phyloP scores from a whole-genome alignment of 2,113 vertebrate genomes.

The Tachuris rubrigastra region DNA sequence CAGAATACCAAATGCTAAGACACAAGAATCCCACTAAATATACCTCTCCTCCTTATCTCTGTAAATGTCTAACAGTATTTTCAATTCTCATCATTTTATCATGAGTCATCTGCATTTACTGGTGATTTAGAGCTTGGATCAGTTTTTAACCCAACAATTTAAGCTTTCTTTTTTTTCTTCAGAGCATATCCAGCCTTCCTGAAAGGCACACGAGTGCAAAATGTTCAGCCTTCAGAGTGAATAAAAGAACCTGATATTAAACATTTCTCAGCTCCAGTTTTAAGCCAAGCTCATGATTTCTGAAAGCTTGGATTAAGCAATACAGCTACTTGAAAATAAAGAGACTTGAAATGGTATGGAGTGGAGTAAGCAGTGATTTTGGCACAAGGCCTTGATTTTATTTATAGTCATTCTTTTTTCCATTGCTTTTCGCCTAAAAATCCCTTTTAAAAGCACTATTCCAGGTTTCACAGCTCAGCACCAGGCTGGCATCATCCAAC shows the following conservation, averaged over 20 bases:
- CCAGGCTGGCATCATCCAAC: neutral
- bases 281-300: slow-evolving; percentile 2
- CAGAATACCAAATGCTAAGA: slow-evolving; percentile 23
- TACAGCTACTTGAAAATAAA: neutral
- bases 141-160: slow-evolving; percentile 19
- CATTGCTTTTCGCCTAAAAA: neutral
- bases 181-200: neutral
- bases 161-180: neutral
- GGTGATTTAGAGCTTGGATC: slow-evolving; percentile 36
- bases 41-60: neutral
- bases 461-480: neutral
- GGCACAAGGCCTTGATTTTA: neutral
- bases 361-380: neutral
- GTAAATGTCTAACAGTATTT: neutral
- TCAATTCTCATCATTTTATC: neutral
- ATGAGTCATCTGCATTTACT: neutral
- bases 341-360: neutral
- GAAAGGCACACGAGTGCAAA: neutral
- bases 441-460: neutral
- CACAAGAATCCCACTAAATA: slow-evolving; percentile 24
- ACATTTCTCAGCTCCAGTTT: neutral
- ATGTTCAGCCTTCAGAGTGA: neutral
- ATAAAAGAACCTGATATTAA: neutral
- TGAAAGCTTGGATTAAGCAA: neutral
- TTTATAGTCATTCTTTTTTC: neutral